Evolutionary conservation across 2,113 vertebrate genomes (phyloP).

Genomic region (Setophaga petechia): DNA sequence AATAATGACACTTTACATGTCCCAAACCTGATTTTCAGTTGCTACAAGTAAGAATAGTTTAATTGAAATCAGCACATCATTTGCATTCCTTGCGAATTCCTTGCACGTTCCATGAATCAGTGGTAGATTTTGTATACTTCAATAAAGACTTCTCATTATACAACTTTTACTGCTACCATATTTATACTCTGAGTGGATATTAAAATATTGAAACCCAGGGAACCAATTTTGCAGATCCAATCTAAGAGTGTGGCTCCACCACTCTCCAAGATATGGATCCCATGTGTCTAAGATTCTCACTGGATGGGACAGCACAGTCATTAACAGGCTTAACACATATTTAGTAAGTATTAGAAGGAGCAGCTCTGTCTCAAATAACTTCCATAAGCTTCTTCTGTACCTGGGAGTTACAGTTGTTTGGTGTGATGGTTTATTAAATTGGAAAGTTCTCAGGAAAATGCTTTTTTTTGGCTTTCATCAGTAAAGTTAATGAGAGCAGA

Average conservation of each 20-base stretch:
- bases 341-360: not conserved
- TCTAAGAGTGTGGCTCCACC: not conserved
- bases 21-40: not conserved
- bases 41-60: not conserved
- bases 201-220: not conserved
- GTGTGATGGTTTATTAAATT: not conserved
- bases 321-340: fast-evolving
- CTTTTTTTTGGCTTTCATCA: not conserved
- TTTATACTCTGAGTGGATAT: not conserved
- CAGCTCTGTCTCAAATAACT: fast-evolving
- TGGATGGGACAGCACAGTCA: not conserved
- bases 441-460: not conserved
- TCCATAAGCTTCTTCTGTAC: not conserved
- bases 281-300: not conserved
- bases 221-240: not conserved
- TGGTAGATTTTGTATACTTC: not conserved
- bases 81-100: not conserved
- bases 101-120: not conserved
- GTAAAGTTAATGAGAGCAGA: not conserved
- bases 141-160: not conserved
- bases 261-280: not conserved
- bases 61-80: not conserved
- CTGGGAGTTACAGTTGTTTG: not conserved
- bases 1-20: not conserved
- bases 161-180: not conserved